Base-by-base conservation (phyloP, 2,888 invertebrate species). In the Himalopsyche tibetana region DNA sequence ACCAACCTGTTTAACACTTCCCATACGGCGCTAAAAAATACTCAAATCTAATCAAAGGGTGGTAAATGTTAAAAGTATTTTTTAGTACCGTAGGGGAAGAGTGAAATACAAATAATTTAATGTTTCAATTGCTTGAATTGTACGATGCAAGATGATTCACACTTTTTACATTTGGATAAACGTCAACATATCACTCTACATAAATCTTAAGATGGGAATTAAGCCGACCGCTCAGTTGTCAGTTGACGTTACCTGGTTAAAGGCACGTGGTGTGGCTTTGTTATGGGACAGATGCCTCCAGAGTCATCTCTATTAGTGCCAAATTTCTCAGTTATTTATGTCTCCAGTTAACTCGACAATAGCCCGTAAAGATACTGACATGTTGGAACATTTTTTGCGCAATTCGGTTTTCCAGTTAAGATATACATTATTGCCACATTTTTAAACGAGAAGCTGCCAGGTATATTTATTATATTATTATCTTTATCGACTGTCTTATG, bases 251-350 rank as follows among this genome's bases (percentile, higher is more conserved):
- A 84, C 86, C 55, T 51, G 83, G 56, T 11, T 51, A 28, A 86
- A 63, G 63, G 87, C 87, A 81, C 87, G 87, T 87, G 87, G 87
- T 83, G 45, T 45, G 28, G 19, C n/a, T 28, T 86, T 83, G 69
- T 82, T 36, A 38, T 69, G 69, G 74, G 87, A 82, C 87, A 87
- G 85, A 84, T 87, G 87, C 84, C 83, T 79, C 0, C 15, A 19
- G 56, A 55, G 63, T 74, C 56, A 81, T 87, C 84, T 85, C 85
- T 85, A 87, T 87, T 87, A 87, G 85, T 82, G 87, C 51, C 84
- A 85, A 85, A 85, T 84, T 86, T 80, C 28, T 82, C 82, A 45
- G 84, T 82, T 86, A 82, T 82, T 86, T 86, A 86, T 86, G 51
- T 38, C 80, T 63, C 28, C 63, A 19, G 63, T 63, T 63, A 63